These are phyloP conservation scores for Etia nguti DNA, from an alignment of 2,113 vertebrate species.

Conservation along the genomic window DNA sequence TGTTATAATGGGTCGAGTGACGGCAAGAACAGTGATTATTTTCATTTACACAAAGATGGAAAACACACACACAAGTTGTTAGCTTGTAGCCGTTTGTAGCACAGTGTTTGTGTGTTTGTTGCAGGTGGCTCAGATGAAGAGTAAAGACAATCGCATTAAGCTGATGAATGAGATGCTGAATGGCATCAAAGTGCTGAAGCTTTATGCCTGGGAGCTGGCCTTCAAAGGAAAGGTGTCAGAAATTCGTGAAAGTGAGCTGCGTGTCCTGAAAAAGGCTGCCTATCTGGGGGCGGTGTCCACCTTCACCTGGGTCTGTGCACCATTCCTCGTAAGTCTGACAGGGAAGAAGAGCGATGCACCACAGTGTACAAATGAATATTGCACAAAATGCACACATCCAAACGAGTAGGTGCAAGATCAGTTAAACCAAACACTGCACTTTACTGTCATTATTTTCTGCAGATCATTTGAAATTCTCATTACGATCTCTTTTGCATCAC, in stretches of 20 bases:
- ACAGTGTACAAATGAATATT: not conserved
- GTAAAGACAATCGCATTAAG: conserved; percentile 93
- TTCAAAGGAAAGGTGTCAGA: conserved; percentile 87
- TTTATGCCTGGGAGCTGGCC: conserved; percentile 97
- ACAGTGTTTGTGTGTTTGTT: not conserved
- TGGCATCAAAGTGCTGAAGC: conserved; percentile 94
- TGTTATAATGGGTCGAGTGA: not conserved
- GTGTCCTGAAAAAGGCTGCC: conserved; percentile 88
- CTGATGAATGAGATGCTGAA: conserved; percentile 98
- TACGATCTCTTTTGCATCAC: conserved; percentile 41
- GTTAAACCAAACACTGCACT: not conserved
- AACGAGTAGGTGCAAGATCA: not conserved
- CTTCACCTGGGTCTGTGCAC: conserved; percentile 97
- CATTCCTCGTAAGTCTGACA: conserved; percentile 88
- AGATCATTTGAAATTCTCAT: not conserved
- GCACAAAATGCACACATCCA: not conserved
- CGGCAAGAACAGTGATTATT: not conserved
- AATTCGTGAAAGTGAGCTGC: conserved; percentile 87
- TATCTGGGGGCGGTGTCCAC: conserved; percentile 86
- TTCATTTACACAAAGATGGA: not conserved
- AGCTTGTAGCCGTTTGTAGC: not conserved
- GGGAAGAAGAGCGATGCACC: not conserved
- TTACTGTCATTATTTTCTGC: not conserved
- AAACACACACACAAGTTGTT: not conserved
- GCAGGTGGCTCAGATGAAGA: conserved; percentile 97